Evolutionary conservation across 2,113 vertebrate genomes (phyloP), one percentile per base, ranked within the genome.

Genomic region (Benitochromis conjunctus): DNA sequence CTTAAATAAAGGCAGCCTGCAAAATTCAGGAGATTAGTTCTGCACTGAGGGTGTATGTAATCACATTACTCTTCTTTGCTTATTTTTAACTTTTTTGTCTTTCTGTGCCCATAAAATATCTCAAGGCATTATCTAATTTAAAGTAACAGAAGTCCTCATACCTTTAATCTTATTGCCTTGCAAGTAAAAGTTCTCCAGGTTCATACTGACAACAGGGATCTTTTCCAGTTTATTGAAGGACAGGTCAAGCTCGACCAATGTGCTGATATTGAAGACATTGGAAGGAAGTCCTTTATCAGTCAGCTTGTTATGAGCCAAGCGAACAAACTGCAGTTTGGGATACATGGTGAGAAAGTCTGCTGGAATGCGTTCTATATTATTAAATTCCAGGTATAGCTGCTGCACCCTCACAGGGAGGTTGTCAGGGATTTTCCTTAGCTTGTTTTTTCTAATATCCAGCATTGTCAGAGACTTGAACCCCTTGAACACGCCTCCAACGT

Each of bases 131-230:
- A 31, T 53, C 71, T 85, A 18, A 83, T 13, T 19, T 5, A 11
- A 48, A 77, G 7, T 58, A 13, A 82, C 3, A 83, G 16, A 79
- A 51, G 6, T 57, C 26, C 58, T 36, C 90, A 57, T 95, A 99
- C 98, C 98, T 96, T 97, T 97, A 92, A 99, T 98, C 90, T 97
- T 89, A 94, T 99, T 99, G 94, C 97, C 98, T 87, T 99, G 97
- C 80, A 99, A 94, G 94, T 99, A 99, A 92, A 98, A 97, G 88
- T 99, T 98, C 95, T 99, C 97, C 11, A 99, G 96, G 79, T 97
- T 97, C 89, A 97, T 97, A 74, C 94, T 98, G 88, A 99, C 97
- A 2, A 86, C 94, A 8, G 98, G 98, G 90, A 99, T 98, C 89
- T 79, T 97, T 89, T 98, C 97, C 86, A 99, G 95, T 62, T 97